Evolutionary conservation across 2,888 invertebrate species (phyloP).

Genomic region (Nasonia oneida): DNA sequence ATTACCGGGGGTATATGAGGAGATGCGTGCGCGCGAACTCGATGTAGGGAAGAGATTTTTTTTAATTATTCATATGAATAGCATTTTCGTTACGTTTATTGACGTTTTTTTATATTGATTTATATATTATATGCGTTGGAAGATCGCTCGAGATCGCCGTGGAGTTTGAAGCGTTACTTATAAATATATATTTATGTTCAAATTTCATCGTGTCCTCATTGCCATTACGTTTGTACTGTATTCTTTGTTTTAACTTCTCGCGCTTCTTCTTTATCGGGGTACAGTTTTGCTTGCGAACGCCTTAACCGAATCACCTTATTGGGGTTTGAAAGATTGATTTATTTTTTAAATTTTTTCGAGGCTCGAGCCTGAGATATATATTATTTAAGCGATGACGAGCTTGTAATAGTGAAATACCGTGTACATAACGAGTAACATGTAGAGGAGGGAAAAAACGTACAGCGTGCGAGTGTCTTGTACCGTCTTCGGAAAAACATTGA

Average conservation of each 20-base stretch:
- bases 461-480: not conserved
- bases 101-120: slow-evolving; percentile 49
- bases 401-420: slow-evolving; percentile 60
- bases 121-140: slow-evolving; percentile 55
- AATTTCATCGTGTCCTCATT: slow-evolving; percentile 35
- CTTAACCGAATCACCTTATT: slow-evolving; percentile 47
- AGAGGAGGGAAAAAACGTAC: slow-evolving; percentile 35
- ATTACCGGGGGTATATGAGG: not conserved
- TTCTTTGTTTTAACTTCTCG: slow-evolving; percentile 29
- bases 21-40: not conserved
- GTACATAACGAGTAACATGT: slow-evolving; percentile 59
- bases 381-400: slow-evolving; percentile 61
- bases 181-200: slow-evolving; percentile 26
- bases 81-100: slow-evolving; percentile 40
- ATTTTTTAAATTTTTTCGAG: slow-evolving; percentile 43
- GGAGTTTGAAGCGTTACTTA: slow-evolving; percentile 48
- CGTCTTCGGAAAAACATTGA: slow-evolving; percentile 16
- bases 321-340: slow-evolving; percentile 40
- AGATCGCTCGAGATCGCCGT: slow-evolving; percentile 47
- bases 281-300: slow-evolving; percentile 48
- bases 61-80: slow-evolving; percentile 13
- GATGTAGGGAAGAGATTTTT: slow-evolving; percentile 29
- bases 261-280: slow-evolving; percentile 39
- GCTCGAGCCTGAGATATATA: slow-evolving; percentile 51
- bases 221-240: slow-evolving; percentile 37